A percentile compares a stretch with the other conserved stretches of the same genome.
Evolutionary conservation across 2,113 vertebrate genomes (phyloP).

Genomic region (Dinomys branickii): DNA sequence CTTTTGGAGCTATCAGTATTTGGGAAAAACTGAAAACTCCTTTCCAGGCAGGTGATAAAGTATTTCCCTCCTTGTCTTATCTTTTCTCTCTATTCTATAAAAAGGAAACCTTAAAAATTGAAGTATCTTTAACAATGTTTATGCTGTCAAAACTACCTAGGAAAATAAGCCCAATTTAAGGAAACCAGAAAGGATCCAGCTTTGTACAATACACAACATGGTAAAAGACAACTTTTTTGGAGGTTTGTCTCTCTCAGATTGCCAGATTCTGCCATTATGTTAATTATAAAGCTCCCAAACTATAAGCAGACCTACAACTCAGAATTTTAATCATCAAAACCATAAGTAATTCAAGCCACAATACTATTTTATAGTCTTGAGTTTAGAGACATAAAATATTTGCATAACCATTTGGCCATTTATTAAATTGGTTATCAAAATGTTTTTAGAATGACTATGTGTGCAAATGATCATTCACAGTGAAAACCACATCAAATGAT

Average conservation of each 20-base stretch:
- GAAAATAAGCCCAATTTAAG: neutral
- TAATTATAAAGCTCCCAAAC: neutral
- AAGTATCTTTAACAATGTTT: neutral
- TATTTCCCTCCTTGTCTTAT: neutral
- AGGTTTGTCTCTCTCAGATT: neutral
- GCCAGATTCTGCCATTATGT: neutral
- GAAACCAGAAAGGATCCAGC: neutral
- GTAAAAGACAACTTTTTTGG: neutral
- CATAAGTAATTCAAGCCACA: neutral
- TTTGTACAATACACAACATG: neutral
- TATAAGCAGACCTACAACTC: neutral
- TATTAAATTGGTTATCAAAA: neutral
- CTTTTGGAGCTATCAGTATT: neutral
- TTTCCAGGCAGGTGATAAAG: neutral
- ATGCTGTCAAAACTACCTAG: neutral
- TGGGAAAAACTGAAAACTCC: neutral
- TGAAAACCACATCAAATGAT: neutral
- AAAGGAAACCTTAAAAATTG: neutral
- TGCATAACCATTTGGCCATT: neutral
- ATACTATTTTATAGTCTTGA: neutral
- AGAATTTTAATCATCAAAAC: neutral
- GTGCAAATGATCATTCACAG: neutral
- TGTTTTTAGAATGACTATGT: constrained; percentile 7
- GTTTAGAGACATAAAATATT: constrained; percentile 9
- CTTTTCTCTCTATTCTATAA: neutral